Percentiles rank a stretch among this genome's conserved stretches.
phyloP scores from a whole-genome alignment of 2,113 vertebrate species.

The Loxodonta africana region DNA sequence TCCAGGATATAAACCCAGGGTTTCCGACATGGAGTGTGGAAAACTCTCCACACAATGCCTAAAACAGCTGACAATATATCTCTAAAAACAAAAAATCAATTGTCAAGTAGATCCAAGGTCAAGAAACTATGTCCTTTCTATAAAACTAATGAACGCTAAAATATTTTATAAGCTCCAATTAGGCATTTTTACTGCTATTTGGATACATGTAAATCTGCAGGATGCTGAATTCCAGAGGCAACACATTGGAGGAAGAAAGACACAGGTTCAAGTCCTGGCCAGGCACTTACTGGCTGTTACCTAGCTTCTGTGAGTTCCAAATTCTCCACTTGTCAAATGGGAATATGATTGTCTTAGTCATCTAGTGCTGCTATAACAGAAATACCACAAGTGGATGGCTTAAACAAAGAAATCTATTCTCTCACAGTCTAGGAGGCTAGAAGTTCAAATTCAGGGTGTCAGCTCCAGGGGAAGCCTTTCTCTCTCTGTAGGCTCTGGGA shows the following conservation, averaged over 20 bases:
- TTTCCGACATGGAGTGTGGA: background rate
- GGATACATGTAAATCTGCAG: background rate
- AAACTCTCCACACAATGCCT: background rate
- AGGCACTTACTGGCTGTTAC: background rate
- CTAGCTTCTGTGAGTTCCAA: background rate
- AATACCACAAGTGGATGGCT: too few relatives aligned
- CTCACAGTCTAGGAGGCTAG: too few relatives aligned
- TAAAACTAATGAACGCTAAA: background rate
- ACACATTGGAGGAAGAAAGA: background rate
- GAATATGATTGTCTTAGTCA: background rate
- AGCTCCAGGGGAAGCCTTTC: too few relatives aligned
- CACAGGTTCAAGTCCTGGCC: background rate
- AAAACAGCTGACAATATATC: background rate
- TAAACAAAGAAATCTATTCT: too few relatives aligned
- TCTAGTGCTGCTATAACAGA: too few relatives aligned
- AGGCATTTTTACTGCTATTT: background rate
- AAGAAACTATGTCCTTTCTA: background rate
- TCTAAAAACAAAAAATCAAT: background rate
- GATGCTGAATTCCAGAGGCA: background rate
- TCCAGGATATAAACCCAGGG: background rate
- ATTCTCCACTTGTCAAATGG: background rate
- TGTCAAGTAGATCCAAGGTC: slow-evolving; percentile 18
- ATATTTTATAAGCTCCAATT: background rate
- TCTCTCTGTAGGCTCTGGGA: too few relatives aligned
- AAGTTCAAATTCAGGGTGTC: too few relatives aligned